Conservation (phyloP, 2,888 invertebrate species). For the Pandemis heparana region DNA sequence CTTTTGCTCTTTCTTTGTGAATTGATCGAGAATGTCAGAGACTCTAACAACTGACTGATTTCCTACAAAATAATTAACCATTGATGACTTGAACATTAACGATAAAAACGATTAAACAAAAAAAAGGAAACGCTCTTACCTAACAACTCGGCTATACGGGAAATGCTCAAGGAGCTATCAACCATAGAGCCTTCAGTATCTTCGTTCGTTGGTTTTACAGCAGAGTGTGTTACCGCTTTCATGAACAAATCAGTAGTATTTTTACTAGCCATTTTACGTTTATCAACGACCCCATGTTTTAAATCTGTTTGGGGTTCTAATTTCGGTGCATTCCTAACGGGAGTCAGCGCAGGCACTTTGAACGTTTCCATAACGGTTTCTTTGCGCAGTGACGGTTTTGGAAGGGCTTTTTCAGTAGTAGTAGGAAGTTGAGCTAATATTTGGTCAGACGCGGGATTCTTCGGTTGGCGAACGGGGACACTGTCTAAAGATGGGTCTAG, state of each 20-base stretch:
- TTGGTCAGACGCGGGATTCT: conserved; percentile 46
- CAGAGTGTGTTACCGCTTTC: conserved; percentile 62
- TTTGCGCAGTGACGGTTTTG: conserved; percentile 1
- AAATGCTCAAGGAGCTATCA: conserved; percentile 75
- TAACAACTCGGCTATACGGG: conserved; percentile 76
- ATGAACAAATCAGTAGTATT: conserved; percentile 64
- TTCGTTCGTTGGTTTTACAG: conserved; percentile 58
- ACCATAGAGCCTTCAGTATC: conserved; percentile 65
- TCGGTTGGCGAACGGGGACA: conserved; percentile 73
- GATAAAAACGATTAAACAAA: neutral
- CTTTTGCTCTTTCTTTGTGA: conserved; percentile 60
- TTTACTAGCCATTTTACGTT: conserved; percentile 46
- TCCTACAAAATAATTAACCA: conserved; percentile 55
- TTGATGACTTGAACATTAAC: neutral
- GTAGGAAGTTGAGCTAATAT: neutral
- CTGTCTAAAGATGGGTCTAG: conserved; percentile 70
- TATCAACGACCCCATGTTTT: neutral
- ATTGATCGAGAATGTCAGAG: conserved; percentile 68
- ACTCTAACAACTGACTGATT: conserved; percentile 74
- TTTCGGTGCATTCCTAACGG: conserved; percentile 2
- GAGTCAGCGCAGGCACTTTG: conserved; percentile 17
- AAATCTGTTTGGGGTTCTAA: conserved; percentile 13
- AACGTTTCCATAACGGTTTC: conserved; percentile 12
- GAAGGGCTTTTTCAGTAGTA: neutral
- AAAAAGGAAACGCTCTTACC: conserved; percentile 56